phyloP scores from a whole-genome alignment of 2,797 vertebrate genomes.

The Tamandua tetradactyla region DNA sequence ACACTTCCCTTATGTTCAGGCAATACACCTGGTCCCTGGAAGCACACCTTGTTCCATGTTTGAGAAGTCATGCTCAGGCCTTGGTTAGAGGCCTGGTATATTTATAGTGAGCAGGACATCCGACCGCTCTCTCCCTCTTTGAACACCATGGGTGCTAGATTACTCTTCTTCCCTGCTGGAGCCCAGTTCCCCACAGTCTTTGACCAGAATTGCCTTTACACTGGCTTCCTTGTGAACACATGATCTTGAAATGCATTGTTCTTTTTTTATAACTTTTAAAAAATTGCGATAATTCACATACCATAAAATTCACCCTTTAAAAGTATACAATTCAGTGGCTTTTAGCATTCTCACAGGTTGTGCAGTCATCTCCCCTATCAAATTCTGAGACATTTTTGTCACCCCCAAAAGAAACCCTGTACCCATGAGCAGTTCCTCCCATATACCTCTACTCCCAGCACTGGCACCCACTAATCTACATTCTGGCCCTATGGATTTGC shows the following conservation, averaged over 20 bases:
- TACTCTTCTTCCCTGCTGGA: neutral
- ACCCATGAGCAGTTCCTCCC: neutral
- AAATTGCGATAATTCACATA: neutral
- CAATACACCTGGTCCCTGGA: neutral
- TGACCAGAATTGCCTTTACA: neutral
- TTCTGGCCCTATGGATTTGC: neutral
- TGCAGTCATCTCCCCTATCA: neutral
- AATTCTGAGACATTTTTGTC: neutral
- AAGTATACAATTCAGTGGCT: neutral
- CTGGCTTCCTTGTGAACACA: neutral
- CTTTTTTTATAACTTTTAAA: neutral
- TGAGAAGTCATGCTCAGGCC: neutral
- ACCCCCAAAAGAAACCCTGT: neutral
- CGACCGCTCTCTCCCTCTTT: neutral
- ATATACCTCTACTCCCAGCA: no score
- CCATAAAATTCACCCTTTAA: neutral
- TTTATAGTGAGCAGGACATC: constrained; percentile 29
- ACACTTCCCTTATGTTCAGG: neutral
- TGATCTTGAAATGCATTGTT: constrained; percentile 5
- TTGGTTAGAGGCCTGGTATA: constrained; percentile 42
- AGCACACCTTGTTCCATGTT: constrained; percentile 3
- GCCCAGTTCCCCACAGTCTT: neutral
- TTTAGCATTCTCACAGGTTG: neutral
- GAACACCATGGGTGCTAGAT: neutral
- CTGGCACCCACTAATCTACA: neutral